Evolutionary conservation across 2,113 vertebrate species (phyloP).

Genomic region (Leptocoma aspasia): DNA sequence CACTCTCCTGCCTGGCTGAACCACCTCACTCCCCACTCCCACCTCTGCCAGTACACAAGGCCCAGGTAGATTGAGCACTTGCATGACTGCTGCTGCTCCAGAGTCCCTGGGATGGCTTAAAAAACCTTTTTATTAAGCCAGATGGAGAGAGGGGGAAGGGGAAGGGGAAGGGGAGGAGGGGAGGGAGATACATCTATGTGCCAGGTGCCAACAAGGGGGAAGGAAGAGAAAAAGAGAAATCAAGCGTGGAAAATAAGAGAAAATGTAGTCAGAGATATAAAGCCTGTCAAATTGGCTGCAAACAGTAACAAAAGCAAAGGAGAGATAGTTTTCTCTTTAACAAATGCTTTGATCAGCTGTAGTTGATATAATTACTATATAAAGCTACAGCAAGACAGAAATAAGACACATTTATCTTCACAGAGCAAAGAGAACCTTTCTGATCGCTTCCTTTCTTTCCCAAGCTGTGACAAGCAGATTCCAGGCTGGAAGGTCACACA

Average conservation of each 20-base stretch:
- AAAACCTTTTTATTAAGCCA: constrained; percentile 62
- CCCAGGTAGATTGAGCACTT: not conserved
- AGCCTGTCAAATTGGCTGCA: constrained; percentile 76
- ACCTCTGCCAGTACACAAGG: not conserved
- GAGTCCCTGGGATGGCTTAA: not conserved
- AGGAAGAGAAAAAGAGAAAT: constrained; percentile 69
- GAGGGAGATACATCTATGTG: constrained; percentile 1
- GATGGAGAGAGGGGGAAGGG: constrained; percentile 49
- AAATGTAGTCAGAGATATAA: constrained; percentile 68
- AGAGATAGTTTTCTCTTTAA: constrained; percentile 77
- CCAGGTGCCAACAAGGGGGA: constrained; percentile 66
- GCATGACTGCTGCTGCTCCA: not conserved
- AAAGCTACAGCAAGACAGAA: constrained; percentile 74
- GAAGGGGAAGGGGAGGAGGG: not conserved
- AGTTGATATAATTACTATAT: constrained; percentile 80
- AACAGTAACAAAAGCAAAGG: constrained; percentile 73
- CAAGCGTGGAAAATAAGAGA: constrained; percentile 73
- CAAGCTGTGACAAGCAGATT: constrained; percentile 23
- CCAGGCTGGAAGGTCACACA: constrained; percentile 3
- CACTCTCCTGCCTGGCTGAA: not conserved
- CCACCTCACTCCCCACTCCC: rapidly evolving
- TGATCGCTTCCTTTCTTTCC: constrained; percentile 55
- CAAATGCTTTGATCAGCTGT: constrained; percentile 80
- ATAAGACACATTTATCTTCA: constrained; percentile 68
- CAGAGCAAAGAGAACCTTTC: constrained; percentile 63